Conservation (phyloP, 1,140 invertebrate genomes). For the Zaprionus africanus region DNA sequence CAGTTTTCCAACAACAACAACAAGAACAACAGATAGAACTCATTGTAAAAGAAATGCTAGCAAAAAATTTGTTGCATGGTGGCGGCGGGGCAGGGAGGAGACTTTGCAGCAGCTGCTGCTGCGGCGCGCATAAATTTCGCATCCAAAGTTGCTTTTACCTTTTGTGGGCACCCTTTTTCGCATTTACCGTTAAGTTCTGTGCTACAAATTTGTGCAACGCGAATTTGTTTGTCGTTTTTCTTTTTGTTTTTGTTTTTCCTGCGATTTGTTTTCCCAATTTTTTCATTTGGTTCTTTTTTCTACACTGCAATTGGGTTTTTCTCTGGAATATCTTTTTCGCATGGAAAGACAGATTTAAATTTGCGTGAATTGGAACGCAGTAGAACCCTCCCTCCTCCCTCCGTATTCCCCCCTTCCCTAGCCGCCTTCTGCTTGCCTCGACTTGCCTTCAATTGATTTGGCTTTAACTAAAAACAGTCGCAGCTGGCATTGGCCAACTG, state of each 20-base stretch:
- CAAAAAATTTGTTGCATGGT: constrained; percentile 21
- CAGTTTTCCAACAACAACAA: constrained; percentile 60
- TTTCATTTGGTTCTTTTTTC: not conserved
- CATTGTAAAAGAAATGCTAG: constrained; percentile 22
- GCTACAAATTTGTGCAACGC: constrained; percentile 54
- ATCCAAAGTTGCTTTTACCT: constrained; percentile 75
- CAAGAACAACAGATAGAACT: constrained; percentile 22
- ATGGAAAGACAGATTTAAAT: not conserved
- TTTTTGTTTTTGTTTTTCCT: constrained; percentile 1
- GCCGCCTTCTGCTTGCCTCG: not conserved
- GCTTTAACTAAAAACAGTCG: constrained; percentile 17
- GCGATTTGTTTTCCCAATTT: not conserved
- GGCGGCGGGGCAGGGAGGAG: no score
- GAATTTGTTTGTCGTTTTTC: constrained; percentile 22
- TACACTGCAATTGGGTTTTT: no score
- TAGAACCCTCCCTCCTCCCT: not conserved
- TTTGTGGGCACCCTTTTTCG: constrained; percentile 68
- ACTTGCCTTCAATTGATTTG: not conserved
- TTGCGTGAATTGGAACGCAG: not conserved
- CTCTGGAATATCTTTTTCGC: no score
- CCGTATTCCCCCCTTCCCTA: not conserved
- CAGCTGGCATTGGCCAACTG: constrained; percentile 22
- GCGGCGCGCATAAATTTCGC: constrained; percentile 68
- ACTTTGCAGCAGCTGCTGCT: constrained; percentile 1
- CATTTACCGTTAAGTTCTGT: constrained; percentile 72